These are phyloP conservation scores for Piscicola geometra DNA, from an alignment of 2,888 invertebrate species.

Conservation along the genomic window DNA sequence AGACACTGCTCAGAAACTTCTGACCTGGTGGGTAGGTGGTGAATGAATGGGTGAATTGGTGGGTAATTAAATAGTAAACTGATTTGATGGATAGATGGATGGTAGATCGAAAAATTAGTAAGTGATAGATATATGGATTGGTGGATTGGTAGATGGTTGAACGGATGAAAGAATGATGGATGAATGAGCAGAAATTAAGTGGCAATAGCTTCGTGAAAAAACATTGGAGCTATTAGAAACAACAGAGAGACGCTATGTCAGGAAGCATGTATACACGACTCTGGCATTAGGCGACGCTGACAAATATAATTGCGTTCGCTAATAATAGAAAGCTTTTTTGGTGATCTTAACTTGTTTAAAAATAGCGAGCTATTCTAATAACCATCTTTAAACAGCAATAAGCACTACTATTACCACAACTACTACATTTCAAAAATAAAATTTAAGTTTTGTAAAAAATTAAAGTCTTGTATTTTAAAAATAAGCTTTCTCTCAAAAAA, in stretches of 20 bases:
- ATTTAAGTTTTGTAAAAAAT: background rate
- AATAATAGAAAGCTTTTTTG: too few species aligned
- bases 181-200: too few species aligned
- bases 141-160: too few species aligned
- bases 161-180: too few species aligned
- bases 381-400: background rate
- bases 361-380: too few species aligned
- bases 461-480: background rate
- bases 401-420: background rate
- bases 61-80: background rate
- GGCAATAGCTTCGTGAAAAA: too few species aligned
- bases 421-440: background rate
- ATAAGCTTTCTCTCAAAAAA: background rate
- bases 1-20: slow-evolving; percentile 75
- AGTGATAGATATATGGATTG: background rate
- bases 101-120: background rate
- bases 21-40: slow-evolving; percentile 61
- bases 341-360: too few species aligned
- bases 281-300: too few species aligned
- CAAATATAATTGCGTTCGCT: too few species aligned
- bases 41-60: background rate
- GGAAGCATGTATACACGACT: too few species aligned
- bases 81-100: background rate
- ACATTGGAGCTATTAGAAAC: too few species aligned
- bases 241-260: too few species aligned